Percentiles rank a stretch among this genome's conserved stretches.
These are phyloP conservation scores for Macrotus californicus DNA, from an alignment of 2,113 vertebrate species.

Conservation along the genomic window DNA sequence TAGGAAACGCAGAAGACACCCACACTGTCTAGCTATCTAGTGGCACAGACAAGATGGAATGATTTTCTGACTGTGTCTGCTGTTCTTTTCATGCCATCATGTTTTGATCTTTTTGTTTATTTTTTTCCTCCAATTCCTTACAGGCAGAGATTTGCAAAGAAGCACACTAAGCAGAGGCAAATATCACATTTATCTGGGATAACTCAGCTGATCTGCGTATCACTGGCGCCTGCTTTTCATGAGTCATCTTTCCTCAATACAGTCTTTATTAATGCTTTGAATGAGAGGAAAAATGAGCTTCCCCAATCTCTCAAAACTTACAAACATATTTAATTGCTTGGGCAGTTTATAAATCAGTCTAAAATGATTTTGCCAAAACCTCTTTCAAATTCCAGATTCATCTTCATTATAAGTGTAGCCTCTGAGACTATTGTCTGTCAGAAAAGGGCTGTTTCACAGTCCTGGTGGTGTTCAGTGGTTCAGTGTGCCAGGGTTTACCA, in stretches of 20 bases:
- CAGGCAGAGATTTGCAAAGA: not conserved
- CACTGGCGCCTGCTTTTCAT: not conserved
- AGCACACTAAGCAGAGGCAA: not conserved
- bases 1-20: not conserved
- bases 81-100: not conserved
- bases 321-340: not conserved
- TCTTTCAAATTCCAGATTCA: conserved; percentile 9
- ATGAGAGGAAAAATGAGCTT: not conserved
- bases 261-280: not conserved
- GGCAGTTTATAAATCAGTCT: not conserved
- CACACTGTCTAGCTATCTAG: not conserved
- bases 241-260: not conserved
- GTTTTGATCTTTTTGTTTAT: not conserved
- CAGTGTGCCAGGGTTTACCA: not conserved
- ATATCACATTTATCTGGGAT: not conserved
- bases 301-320: not conserved
- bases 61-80: not conserved
- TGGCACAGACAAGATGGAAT: not conserved
- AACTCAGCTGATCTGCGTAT: not conserved
- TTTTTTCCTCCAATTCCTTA: not conserved
- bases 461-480: not conserved
- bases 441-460: not conserved
- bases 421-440: not conserved
- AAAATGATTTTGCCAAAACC: conserved; percentile 19
- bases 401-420: not conserved